These are phyloP conservation scores for Urocolius indicus DNA, from an alignment of 2,113 vertebrate genomes.

Conservation along the genomic window DNA sequence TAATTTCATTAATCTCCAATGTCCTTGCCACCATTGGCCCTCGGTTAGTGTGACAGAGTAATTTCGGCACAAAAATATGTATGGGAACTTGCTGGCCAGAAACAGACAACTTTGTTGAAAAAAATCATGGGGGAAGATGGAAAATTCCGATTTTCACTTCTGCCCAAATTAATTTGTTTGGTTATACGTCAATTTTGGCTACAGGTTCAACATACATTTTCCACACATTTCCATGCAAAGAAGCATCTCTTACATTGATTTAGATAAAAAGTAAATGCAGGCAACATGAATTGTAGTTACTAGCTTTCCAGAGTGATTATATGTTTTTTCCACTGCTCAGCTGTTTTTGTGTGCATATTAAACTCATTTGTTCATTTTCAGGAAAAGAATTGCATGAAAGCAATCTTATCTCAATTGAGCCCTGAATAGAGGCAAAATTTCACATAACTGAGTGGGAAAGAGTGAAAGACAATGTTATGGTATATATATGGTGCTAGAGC, in stretches of 20 bases:
- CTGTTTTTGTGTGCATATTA: background rate
- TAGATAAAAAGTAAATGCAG: background rate
- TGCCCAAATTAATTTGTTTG: background rate
- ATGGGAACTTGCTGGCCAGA: background rate
- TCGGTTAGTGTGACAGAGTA: background rate
- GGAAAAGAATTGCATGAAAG: background rate
- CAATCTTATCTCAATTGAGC: background rate
- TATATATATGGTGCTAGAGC: background rate
- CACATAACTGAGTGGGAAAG: background rate
- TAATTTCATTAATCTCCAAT: background rate
- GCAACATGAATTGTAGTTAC: background rate
- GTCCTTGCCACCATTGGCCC: background rate
- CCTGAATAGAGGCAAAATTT: background rate
- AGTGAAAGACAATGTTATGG: background rate
- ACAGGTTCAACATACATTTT: background rate
- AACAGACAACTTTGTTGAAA: background rate
- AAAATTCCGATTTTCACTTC: background rate
- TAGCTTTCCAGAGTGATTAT: background rate
- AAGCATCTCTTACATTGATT: background rate
- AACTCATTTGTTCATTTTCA: background rate
- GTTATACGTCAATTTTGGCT: background rate
- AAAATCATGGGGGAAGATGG: background rate
- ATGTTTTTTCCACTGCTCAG: background rate
- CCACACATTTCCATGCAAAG: background rate
- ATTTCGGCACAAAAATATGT: background rate